These are phyloP conservation scores for Drosophila biarmipes DNA, from an alignment of 1,140 invertebrate genomes.

Conservation along the genomic window DNA sequence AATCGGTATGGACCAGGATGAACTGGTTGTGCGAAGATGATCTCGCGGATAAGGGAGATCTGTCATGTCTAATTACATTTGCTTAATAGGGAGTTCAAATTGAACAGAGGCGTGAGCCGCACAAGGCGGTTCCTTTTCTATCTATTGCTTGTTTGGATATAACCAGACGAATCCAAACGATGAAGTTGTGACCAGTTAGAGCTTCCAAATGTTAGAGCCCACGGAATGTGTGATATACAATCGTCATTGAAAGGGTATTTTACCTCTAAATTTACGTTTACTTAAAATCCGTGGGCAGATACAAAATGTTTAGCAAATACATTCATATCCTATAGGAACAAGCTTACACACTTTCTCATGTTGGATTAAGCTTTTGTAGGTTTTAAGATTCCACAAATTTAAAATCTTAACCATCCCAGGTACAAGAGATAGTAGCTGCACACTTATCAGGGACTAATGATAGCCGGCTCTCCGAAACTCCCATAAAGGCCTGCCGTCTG, in stretches of 20 bases:
- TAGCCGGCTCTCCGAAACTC: neutral
- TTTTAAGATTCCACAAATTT: too few relatives aligned
- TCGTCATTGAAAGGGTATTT: neutral
- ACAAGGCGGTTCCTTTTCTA: constrained; percentile 35
- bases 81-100: constrained; percentile 35
- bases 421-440: too few relatives aligned
- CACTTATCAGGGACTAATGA: neutral
- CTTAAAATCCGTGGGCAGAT: too few relatives aligned
- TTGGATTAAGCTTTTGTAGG: too few relatives aligned
- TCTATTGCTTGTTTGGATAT: neutral
- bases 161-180: neutral
- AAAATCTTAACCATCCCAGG: too few relatives aligned
- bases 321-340: too few relatives aligned
- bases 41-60: constrained; percentile 3
- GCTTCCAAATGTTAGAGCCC: neutral
- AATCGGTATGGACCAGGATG: constrained; percentile 66
- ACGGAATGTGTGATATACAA: neutral
- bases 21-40: constrained; percentile 53
- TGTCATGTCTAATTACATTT: constrained; percentile 35
- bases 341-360: too few relatives aligned
- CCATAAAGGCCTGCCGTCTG: constrained; percentile 3
- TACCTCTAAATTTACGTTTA: too few relatives aligned
- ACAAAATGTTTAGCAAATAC: too few relatives aligned
- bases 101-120: constrained; percentile 16
- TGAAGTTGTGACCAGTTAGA: neutral